These are phyloP conservation scores for Meriones unguiculatus DNA, from an alignment of 2,113 vertebrate species.

Conservation along the genomic window DNA sequence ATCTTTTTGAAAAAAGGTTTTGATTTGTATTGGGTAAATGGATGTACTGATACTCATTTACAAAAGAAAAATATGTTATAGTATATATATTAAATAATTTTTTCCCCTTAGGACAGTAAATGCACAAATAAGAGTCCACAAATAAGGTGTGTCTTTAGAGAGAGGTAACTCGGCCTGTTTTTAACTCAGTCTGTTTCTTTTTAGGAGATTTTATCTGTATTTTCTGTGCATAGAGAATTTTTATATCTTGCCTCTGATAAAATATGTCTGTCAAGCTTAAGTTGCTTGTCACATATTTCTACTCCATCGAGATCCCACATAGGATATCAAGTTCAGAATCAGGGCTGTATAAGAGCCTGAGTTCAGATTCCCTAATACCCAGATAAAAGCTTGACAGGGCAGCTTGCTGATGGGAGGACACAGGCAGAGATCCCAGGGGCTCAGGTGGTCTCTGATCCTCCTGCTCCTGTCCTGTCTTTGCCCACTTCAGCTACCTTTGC, in stretches of 20 bases:
- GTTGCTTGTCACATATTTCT: not conserved
- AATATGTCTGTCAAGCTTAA: conserved; percentile 13
- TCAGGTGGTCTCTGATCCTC: not conserved
- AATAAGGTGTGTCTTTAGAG: not conserved
- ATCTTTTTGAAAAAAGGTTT: not conserved
- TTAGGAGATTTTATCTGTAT: not conserved
- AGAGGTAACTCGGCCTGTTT: conserved; percentile 26
- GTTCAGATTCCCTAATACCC: not conserved
- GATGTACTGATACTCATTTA: conserved; percentile 15
- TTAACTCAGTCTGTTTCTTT: not conserved
- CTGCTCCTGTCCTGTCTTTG: not conserved
- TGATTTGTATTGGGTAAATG: not conserved
- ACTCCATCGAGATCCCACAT: not conserved
- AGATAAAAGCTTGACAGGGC: no score
- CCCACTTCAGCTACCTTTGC: not conserved
- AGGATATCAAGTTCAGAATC: not conserved
- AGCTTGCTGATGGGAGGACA: not conserved
- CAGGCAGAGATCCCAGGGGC: not conserved
- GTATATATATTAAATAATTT: not conserved
- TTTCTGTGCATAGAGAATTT: conserved; percentile 5
- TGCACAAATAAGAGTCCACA: not conserved
- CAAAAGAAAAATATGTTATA: not conserved
- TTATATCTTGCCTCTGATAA: not conserved
- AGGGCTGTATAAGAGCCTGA: not conserved
- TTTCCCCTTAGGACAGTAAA: not conserved